Conservation (phyloP, 2,797 vertebrate species). For the Apogon talboti region DNA sequence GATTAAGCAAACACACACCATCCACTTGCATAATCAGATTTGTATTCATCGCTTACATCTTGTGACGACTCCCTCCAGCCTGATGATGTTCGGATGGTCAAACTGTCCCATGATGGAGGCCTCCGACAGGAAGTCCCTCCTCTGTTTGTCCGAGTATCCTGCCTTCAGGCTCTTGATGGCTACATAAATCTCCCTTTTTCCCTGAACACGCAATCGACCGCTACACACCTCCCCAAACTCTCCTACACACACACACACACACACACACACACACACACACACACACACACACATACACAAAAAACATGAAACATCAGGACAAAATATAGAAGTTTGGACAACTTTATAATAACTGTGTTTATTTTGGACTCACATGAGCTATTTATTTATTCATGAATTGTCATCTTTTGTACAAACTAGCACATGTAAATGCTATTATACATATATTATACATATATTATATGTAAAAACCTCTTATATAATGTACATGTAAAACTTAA, state of each 20-base stretch:
- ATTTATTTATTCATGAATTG: too few relatives aligned
- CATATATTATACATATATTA: too few relatives aligned
- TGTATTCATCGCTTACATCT: slow-evolving; percentile 78
- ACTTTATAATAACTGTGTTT: not conserved
- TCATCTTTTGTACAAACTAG: not conserved
- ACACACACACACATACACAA: slow-evolving; percentile 17
- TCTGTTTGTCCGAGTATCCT: slow-evolving; percentile 85
- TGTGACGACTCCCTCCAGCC: slow-evolving; percentile 86
- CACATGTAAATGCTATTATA: not conserved
- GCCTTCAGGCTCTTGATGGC: slow-evolving; percentile 88
- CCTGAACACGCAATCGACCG: slow-evolving; percentile 78
- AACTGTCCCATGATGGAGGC: slow-evolving; percentile 88
- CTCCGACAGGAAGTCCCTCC: slow-evolving; percentile 85
- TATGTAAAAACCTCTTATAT: too few relatives aligned
- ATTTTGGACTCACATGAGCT: too few relatives aligned
- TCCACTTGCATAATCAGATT: not conserved
- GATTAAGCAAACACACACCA: not conserved
- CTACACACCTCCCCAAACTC: slow-evolving; percentile 84
- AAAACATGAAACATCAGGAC: not conserved
- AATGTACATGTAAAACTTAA: too few relatives aligned
- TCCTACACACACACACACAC: slow-evolving; percentile 50
- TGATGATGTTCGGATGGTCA: slow-evolving; percentile 87
- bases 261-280: slow-evolving; percentile 16
- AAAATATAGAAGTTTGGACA: not conserved
- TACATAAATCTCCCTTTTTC: slow-evolving; percentile 85